These are phyloP conservation scores for Acipenser ruthenus DNA, from an alignment of 2,797 vertebrate species.

Conservation along the genomic window DNA sequence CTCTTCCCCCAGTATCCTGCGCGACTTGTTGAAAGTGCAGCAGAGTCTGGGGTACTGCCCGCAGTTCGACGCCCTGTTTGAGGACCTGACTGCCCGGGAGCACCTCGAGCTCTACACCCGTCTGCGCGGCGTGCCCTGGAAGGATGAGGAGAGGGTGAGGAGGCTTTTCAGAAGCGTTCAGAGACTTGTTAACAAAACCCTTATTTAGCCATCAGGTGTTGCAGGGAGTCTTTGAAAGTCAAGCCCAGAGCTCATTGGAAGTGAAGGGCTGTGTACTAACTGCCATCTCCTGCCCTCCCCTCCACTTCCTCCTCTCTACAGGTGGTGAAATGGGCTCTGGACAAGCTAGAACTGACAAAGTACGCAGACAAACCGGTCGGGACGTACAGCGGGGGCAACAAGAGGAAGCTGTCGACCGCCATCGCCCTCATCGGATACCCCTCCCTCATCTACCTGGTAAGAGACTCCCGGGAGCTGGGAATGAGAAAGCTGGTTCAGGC, in stretches of 20 bases:
- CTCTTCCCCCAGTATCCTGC: slow-evolving; percentile 65
- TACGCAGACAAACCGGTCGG: slow-evolving; percentile 79
- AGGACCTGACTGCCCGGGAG: slow-evolving; percentile 85
- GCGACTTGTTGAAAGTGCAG: slow-evolving; percentile 83
- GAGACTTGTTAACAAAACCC: too few species aligned
- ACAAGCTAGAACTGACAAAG: slow-evolving; percentile 83
- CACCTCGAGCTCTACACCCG: slow-evolving; percentile 90
- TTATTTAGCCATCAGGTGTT: too few species aligned
- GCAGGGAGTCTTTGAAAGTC: too few species aligned
- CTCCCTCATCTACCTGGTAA: slow-evolving; percentile 89
- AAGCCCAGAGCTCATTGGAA: too few species aligned
- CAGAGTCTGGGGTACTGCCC: slow-evolving; percentile 94
- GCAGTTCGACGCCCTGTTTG: slow-evolving; percentile 87
- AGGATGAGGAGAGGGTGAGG: slow-evolving; percentile 80
- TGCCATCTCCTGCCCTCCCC: background rate
- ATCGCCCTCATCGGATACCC: slow-evolving; percentile 89
- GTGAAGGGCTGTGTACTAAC: background rate
- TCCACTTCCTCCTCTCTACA: slow-evolving; percentile 29
- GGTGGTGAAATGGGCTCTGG: slow-evolving; percentile 88
- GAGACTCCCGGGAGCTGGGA: slow-evolving; percentile 15
- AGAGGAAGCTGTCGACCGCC: slow-evolving; percentile 87
- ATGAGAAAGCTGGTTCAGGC: background rate
- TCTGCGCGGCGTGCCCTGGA: slow-evolving; percentile 85
- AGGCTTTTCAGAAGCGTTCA: background rate
- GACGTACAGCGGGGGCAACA: slow-evolving; percentile 91